phyloP scores from a whole-genome alignment of 2,888 invertebrate genomes.

The Cheilosia vulpina region DNA sequence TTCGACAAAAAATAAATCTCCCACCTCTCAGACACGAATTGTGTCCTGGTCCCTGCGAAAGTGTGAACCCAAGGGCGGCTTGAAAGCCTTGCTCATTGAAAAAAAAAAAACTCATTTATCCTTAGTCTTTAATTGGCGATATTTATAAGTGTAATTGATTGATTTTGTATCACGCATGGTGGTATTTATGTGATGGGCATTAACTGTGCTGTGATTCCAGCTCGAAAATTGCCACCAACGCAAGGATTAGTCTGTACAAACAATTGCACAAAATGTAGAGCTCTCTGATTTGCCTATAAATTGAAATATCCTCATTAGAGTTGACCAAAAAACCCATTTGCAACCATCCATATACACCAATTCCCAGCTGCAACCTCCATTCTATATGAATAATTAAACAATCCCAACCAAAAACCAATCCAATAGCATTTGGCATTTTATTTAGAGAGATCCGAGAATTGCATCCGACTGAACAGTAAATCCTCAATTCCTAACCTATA shows the following conservation, averaged over 20 bases:
- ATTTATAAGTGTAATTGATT: not conserved
- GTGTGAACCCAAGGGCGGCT: too few species aligned
- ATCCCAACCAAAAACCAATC: slow-evolving; percentile 44
- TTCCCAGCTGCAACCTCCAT: too few species aligned
- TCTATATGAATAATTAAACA: slow-evolving; percentile 48
- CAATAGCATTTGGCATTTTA: slow-evolving; percentile 58
- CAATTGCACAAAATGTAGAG: not conserved
- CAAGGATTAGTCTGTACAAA: not conserved
- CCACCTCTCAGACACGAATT: too few species aligned
- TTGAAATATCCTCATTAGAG: slow-evolving; percentile 34
- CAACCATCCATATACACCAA: not conserved
- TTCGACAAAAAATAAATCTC: too few species aligned
- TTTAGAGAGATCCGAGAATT: slow-evolving; percentile 59
- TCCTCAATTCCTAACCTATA: slow-evolving; percentile 69
- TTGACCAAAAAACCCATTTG: slow-evolving; percentile 27
- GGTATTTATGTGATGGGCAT: not conserved
- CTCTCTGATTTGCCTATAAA: not conserved
- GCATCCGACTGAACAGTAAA: slow-evolving; percentile 64
- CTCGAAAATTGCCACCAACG: not conserved
- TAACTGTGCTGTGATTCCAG: not conserved
- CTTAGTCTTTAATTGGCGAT: not conserved
- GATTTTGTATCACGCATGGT: not conserved
- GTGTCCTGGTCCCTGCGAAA: too few species aligned
- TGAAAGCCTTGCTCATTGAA: too few species aligned
- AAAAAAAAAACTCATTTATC: too few species aligned